A percentile compares a stretch with the other conserved stretches of the same genome.
Conservation (phyloP, 2,888 invertebrate genomes). For the Cheilosia scutellata region DNA sequence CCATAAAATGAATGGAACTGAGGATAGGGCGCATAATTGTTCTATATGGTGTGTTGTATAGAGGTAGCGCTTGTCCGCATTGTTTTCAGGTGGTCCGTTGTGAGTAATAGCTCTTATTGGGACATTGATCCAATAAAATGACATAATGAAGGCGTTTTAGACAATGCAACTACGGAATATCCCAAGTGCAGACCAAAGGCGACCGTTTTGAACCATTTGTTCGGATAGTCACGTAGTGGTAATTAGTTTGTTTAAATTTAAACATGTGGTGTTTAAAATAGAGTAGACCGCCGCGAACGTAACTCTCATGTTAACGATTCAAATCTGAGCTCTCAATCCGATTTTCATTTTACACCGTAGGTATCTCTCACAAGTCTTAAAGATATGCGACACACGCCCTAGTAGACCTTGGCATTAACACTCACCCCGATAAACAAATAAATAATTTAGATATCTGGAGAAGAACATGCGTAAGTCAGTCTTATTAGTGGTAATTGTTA, state of each 20-base stretch:
- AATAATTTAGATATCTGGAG: no score
- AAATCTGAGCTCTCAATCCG: no score
- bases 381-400: no score
- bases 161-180: slow-evolving; percentile 46
- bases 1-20: slow-evolving; percentile 57
- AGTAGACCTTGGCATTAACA: no score
- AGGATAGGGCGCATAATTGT: slow-evolving; percentile 21
- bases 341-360: no score
- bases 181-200: slow-evolving; percentile 33
- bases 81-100: slow-evolving; percentile 66
- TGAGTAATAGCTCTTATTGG: slow-evolving; percentile 4
- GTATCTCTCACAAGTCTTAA: no score
- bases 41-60: neutral
- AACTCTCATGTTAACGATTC: neutral
- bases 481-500: no score
- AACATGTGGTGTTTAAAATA: neutral
- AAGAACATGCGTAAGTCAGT: no score
- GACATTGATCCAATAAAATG: slow-evolving; percentile 57
- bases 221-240: slow-evolving; percentile 17
- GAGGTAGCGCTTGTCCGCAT: slow-evolving; percentile 40
- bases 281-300: no score
- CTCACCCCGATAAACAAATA: no score
- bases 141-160: slow-evolving; percentile 29
- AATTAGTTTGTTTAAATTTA: neutral
- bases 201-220: neutral